phyloP scores from a whole-genome alignment of 2,797 vertebrate species.

The Liparis tanakae region DNA sequence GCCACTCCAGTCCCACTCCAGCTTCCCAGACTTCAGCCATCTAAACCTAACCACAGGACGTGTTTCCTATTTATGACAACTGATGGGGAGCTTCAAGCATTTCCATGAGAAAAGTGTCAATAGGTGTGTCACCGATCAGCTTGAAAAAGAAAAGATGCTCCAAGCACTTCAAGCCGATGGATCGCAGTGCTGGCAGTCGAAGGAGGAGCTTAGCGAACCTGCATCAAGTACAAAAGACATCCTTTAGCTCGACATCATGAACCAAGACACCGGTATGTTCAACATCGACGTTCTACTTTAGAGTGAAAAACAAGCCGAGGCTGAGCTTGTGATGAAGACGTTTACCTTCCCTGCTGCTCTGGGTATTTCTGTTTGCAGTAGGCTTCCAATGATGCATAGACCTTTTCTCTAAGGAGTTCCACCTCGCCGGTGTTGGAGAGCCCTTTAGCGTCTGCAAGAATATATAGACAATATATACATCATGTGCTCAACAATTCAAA shows the following conservation, averaged over 20 bases:
- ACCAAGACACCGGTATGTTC: neutral
- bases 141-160: conserved; percentile 99
- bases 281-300: neutral
- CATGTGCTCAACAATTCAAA: neutral
- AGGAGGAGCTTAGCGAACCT: conserved; percentile 97
- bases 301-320: neutral
- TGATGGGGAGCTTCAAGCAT: conserved; percentile 97
- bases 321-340: neutral
- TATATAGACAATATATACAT: neutral
- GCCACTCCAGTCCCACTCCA: conserved; percentile 85
- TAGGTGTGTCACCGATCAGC: conserved; percentile 96
- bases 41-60: conserved; percentile 77
- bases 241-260: neutral
- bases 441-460: conserved; percentile 92
- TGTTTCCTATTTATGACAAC: conserved; percentile 78
- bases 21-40: conserved; percentile 80
- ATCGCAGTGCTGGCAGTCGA: conserved; percentile 92
- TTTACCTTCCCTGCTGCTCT: conserved; percentile 94
- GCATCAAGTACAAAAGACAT: neutral
- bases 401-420: conserved; percentile 93
- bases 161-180: conserved; percentile 96
- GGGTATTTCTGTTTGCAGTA: conserved; percentile 98
- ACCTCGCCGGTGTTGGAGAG: conserved; percentile 95
- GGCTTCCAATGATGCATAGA: conserved; percentile 95
- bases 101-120: conserved; percentile 99